These are phyloP conservation scores for Dromas ardeola DNA, from an alignment of 2,113 vertebrate species.

Conservation along the genomic window DNA sequence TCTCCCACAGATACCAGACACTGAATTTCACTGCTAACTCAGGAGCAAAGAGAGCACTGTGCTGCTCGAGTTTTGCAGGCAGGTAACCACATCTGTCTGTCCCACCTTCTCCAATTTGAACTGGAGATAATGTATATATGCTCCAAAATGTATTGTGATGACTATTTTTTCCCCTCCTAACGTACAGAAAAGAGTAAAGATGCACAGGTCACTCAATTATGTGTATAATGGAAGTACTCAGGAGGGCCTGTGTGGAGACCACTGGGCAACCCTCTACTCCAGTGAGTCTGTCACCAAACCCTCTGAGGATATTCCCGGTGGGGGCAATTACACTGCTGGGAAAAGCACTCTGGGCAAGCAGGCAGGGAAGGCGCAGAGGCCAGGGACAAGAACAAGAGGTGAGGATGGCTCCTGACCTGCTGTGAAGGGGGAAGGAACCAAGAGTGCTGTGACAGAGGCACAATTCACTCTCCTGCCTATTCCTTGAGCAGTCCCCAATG, in stretches of 20 bases:
- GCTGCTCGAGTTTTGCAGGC: neutral
- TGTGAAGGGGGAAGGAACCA: neutral
- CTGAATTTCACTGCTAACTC: neutral
- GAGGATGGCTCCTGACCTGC: neutral
- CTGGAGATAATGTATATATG: neutral
- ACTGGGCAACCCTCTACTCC: neutral
- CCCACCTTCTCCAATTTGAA: neutral
- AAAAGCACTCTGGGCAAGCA: neutral
- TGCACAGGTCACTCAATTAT: neutral
- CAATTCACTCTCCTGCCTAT: neutral
- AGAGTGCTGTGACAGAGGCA: neutral
- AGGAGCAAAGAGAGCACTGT: neutral
- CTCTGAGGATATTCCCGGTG: neutral
- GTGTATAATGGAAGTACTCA: neutral
- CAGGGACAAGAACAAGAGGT: neutral
- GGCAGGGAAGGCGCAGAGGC: neutral
- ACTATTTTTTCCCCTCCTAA: neutral
- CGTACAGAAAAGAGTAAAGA: neutral
- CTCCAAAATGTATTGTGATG: neutral
- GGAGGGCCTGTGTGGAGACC: neutral
- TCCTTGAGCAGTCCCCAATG: neutral
- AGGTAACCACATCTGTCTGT: neutral
- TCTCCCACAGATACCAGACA: neutral
- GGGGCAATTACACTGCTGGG: neutral
- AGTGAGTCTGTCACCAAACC: neutral